Conservation (phyloP, 2,888 invertebrate species). For the Erynnis tages region DNA sequence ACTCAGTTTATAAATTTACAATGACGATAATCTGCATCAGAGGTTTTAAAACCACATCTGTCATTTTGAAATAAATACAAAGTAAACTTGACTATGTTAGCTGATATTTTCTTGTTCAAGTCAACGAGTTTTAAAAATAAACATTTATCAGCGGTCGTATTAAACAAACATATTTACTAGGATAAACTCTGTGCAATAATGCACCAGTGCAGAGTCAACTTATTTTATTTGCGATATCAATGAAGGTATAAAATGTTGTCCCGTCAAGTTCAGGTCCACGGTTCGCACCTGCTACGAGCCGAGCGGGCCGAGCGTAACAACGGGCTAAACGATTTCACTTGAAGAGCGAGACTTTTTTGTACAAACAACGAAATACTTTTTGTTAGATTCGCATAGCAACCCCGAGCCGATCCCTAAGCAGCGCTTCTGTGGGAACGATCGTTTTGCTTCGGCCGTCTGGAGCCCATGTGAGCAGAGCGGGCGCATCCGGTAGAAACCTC, state of each 20-base stretch:
- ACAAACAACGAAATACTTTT: conserved; percentile 59
- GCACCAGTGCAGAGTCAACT: conserved; percentile 11
- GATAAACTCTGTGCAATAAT: conserved; percentile 12
- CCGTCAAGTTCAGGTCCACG: conserved; percentile 60
- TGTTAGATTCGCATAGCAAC: conserved; percentile 69
- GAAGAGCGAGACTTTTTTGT: conserved; percentile 49
- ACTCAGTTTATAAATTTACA: too few species aligned
- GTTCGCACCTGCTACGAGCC: conserved; percentile 58
- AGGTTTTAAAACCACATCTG: too few species aligned
- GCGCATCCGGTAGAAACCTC: conserved; percentile 67
- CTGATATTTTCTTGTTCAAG: neutral
- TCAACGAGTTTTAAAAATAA: conserved; percentile 10
- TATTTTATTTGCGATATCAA: conserved; percentile 28
- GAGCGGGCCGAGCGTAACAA: conserved; percentile 27
- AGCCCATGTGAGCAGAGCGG: conserved; percentile 64
- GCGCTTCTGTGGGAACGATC: conserved; percentile 68
- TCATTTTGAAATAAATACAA: too few species aligned
- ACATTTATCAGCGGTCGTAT: conserved; percentile 8
- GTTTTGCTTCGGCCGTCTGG: conserved; percentile 67
- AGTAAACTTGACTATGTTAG: too few species aligned
- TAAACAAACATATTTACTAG: conserved; percentile 8
- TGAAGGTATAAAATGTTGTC: conserved; percentile 54
- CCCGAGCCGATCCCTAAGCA: conserved; percentile 67
- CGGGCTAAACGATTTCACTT: conserved; percentile 53
- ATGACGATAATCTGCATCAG: too few species aligned